Conservation (phyloP, 2,888 invertebrate genomes). For the Drosophila mimica region DNA sequence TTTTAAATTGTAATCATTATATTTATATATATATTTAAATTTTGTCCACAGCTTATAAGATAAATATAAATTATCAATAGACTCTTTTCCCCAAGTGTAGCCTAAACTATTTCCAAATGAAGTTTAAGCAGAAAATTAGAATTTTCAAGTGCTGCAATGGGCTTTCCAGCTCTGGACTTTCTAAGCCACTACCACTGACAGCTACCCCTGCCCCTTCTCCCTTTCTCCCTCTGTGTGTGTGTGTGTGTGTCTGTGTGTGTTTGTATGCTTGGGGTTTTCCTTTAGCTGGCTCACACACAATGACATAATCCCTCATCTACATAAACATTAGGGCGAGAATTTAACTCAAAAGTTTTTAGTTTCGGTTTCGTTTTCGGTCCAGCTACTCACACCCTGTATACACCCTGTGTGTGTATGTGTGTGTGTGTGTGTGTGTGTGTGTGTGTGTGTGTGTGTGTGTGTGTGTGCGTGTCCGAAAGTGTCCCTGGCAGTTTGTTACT, state of each 20-base stretch:
- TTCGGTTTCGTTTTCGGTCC: constrained; percentile 79
- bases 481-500: constrained; percentile 61
- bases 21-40: background rate
- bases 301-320: constrained; percentile 83
- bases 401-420: background rate
- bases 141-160: constrained; percentile 80
- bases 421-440: constrained; percentile 5
- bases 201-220: background rate
- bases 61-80: background rate
- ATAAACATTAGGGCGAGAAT: constrained; percentile 81
- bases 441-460: background rate
- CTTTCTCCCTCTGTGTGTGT: background rate
- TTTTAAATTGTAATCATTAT: background rate
- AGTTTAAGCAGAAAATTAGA: constrained; percentile 77
- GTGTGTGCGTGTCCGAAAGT: constrained; percentile 28
- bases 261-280: constrained; percentile 47
- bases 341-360: constrained; percentile 82
- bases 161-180: constrained; percentile 51
- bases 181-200: constrained; percentile 1
- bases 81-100: background rate
- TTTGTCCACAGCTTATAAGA: background rate
- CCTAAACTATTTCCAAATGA: constrained; percentile 66
- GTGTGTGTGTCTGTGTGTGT: constrained; percentile 29
- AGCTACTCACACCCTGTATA: constrained; percentile 35
- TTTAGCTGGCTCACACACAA: constrained; percentile 57